Base-by-base conservation (phyloP, 2,113 vertebrate species). In the Upupa epops region DNA sequence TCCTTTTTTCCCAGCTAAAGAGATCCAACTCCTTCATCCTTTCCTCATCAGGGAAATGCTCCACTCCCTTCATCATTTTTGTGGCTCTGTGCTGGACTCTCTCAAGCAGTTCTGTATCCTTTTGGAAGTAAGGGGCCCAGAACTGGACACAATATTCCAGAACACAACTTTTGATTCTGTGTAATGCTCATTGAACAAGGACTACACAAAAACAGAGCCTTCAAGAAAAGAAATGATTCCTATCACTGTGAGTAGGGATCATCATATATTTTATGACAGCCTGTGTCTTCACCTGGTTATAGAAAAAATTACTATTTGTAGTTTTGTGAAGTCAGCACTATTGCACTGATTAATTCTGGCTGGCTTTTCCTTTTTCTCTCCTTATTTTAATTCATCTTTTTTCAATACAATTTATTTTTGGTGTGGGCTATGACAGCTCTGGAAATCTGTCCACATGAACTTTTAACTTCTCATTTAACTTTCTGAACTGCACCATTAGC, bases 281-380 rank as follows among this genome's bases (percentile, higher is more conserved):
- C 70, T 60, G 17, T 56, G 77, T 60, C 49, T n/a, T 91, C 32
- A 88, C 63, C 56, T 86, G 54, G 49, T 54, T 82, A 25, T 60
- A 49, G 60, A 92, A 93, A 94, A 86, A 83, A 42, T 42, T 78
- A 77, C 45, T 60, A 45, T 60, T 63, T 49, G 69, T 32, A 74
- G 69, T 60, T 94, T 46, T 74, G 79, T 54, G 49, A 88, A 89
- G 31, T 94, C 94, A 86, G 94, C 89, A 89, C 45, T 84, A 84
- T 88, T 49, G 21, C 2, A 32, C 15, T 56, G 77, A 95, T 68
- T 92, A 82, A 92, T 73, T 94, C 65, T 40, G 64, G 29, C 4
- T 52, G 34, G 17, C 25, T 1, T 18, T 85, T 78, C 40, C 15
- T 9, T 25, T 13, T 29, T 49, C 22, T 42, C 11, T 15, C 11